Conservation (phyloP, 2,888 invertebrate species). For the Gastrophysa polygoni region DNA sequence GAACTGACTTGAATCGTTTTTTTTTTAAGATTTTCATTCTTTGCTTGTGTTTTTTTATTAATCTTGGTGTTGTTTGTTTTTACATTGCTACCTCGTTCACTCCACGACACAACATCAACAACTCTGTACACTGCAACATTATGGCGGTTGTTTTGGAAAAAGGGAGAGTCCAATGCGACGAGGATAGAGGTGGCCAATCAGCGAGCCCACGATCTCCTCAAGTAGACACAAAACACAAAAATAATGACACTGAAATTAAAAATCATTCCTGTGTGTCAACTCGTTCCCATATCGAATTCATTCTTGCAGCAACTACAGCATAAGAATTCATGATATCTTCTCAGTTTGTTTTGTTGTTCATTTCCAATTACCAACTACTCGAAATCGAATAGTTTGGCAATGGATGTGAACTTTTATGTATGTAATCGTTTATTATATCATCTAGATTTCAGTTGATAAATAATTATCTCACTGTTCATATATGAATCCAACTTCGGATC, state of each 20-base stretch:
- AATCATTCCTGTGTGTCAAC: slow-evolving; percentile 36
- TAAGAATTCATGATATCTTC: neutral
- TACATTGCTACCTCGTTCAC: slow-evolving; percentile 55
- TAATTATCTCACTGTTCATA: too few relatives aligned
- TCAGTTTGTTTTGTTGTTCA: neutral
- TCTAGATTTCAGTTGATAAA: too few relatives aligned
- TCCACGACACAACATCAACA: slow-evolving; percentile 46
- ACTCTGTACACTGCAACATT: slow-evolving; percentile 39
- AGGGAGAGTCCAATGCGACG: slow-evolving; percentile 92
- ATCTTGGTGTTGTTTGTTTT: slow-evolving; percentile 55
- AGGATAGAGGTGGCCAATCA: slow-evolving; percentile 97
- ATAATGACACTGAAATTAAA: slow-evolving; percentile 42
- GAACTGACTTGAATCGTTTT: slow-evolving; percentile 1
- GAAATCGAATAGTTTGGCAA: too few relatives aligned
- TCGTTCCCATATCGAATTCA: slow-evolving; percentile 34
- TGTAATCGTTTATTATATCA: too few relatives aligned
- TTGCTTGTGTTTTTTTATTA: slow-evolving; percentile 45
- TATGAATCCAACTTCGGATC: too few relatives aligned
- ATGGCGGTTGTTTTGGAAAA: slow-evolving; percentile 42
- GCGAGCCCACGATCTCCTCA: slow-evolving; percentile 94
- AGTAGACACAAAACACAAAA: slow-evolving; percentile 66
- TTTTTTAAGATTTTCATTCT: slow-evolving; percentile 4
- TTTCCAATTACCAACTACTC: too few relatives aligned
- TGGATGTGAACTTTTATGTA: too few relatives aligned
- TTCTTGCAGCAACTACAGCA: slow-evolving; percentile 2